Percentiles rank a stretch among this genome's conserved stretches.
Evolutionary conservation across 2,797 vertebrate species (phyloP).

Genomic region (Cyprinella venusta): DNA sequence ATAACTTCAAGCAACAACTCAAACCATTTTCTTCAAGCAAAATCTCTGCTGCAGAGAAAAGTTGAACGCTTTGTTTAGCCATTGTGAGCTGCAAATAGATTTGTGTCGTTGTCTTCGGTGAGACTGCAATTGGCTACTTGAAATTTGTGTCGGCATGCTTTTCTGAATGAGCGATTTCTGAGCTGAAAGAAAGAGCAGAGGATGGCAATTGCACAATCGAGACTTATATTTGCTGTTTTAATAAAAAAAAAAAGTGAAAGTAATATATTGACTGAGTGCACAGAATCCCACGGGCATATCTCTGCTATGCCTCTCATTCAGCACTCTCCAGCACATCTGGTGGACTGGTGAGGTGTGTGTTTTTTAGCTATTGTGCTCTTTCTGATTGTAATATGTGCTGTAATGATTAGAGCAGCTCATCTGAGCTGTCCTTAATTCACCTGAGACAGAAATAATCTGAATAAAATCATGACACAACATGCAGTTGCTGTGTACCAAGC

Average conservation of each 20-base stretch:
- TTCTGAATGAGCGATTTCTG: slow-evolving; percentile 42
- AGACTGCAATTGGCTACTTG: neutral
- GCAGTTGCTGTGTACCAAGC: neutral
- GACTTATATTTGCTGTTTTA: slow-evolving; percentile 60
- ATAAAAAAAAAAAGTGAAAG: slow-evolving; percentile 64
- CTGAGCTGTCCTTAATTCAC: slow-evolving; percentile 7
- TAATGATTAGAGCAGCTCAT: slow-evolving; percentile 37
- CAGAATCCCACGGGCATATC: slow-evolving; percentile 53
- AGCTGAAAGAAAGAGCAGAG: slow-evolving; percentile 43
- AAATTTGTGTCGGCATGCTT: slow-evolving; percentile 47
- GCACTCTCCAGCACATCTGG: slow-evolving; percentile 44
- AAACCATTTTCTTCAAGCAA: too few species aligned
- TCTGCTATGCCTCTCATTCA: slow-evolving; percentile 41
- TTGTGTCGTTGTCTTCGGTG: neutral
- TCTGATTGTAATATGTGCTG: slow-evolving; percentile 31
- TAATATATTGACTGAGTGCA: slow-evolving; percentile 65
- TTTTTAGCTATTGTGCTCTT: slow-evolving; percentile 43
- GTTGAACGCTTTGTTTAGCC: too few species aligned
- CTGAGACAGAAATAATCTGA: slow-evolving; percentile 23
- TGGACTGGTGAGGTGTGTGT: slow-evolving; percentile 50
- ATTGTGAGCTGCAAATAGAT: neutral
- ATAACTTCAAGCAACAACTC: too few species aligned
- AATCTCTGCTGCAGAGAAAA: too few species aligned
- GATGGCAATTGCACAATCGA: slow-evolving; percentile 28
- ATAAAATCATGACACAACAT: slow-evolving; percentile 18